Evolutionary conservation across 1,140 invertebrate genomes (phyloP), one percentile per base, ranked within the genome.

Genomic region (Mesaphorura yosii): DNA sequence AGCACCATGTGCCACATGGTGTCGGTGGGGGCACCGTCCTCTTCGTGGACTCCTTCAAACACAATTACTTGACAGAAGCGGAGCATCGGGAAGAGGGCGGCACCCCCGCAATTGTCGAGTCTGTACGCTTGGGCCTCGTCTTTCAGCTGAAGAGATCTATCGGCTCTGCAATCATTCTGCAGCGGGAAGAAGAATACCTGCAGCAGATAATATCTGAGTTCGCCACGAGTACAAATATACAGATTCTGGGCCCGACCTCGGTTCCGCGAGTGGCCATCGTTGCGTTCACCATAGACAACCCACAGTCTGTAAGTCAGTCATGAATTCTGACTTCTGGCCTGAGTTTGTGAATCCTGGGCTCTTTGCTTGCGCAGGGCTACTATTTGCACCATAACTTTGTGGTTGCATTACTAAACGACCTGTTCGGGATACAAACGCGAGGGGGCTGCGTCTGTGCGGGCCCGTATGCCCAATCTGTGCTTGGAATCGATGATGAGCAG

Each of bases 381-480:
- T 90, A 85, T 65, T 76, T 93, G 0, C 90, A 94, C 69, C 86
- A 92, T 65, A 92, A 92, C 69, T 93, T 88, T 69, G 79, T 92
- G 0, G 83, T 82, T 62, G 81, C 86, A 2, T 73, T 93, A 1
- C 74, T 94, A 2, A 94, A 93, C 64, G 90, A 94, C 66, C 76
- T 94, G 10, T 93, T 90, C 66, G 90, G 90, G 0, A 88, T 94
- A 38, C 89, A 93, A 70, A 83, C 84, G 0, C 74, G 88, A 60
- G 84, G 86, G 10, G 87, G 88, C 1, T 88, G 84, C 71, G 82
- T 82, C 1, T 88, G 84, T 72, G 83, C 84, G 29, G 83, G 86
- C 39, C 81, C 83, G 48, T 92, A 92, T 66, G 84, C 84, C 7
- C 81, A 88, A 69, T 80, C 86, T 69, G 70, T 91, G 10, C 74